Conservation (phyloP, 2,113 vertebrate genomes). For the Neogale vison region DNA sequence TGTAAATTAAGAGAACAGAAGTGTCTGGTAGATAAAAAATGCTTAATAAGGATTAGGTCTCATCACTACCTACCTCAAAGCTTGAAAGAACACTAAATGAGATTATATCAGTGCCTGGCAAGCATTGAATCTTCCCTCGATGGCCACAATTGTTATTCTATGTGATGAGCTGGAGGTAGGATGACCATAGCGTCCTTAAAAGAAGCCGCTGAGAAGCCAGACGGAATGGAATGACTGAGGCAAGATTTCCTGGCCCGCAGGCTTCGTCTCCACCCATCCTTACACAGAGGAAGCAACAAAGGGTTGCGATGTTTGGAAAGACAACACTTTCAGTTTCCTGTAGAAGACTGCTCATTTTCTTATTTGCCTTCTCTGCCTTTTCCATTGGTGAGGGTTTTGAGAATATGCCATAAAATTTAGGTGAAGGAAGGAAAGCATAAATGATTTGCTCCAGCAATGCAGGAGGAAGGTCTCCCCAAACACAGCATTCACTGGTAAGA, state of each 20-base stretch:
- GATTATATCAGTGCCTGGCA: background rate
- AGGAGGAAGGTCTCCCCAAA: constrained; percentile 34
- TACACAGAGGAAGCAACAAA: background rate
- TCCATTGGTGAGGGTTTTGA: constrained; percentile 1
- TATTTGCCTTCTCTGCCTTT: constrained; percentile 10
- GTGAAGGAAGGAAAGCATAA: background rate
- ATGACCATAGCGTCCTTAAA: background rate
- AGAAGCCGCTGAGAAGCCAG: constrained; percentile 11
- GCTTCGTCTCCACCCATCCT: background rate
- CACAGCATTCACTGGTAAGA: constrained; percentile 22
- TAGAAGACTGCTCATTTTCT: background rate
- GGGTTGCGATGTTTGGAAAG: background rate
- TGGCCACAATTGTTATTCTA: background rate
- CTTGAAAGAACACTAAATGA: background rate
- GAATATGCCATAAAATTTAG: constrained; percentile 21
- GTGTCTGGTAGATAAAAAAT: background rate
- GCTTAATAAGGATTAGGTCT: background rate
- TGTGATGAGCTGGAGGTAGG: background rate
- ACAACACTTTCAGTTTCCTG: background rate
- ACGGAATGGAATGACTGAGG: background rate
- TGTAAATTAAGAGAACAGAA: background rate
- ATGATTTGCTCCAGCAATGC: constrained; percentile 5
- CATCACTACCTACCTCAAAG: background rate
- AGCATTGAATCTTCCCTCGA: background rate
- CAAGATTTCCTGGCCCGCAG: background rate